Evolutionary conservation across 2,888 invertebrate species (phyloP), one percentile per base, ranked within the genome.

Genomic region (Corbicula japonica): DNA sequence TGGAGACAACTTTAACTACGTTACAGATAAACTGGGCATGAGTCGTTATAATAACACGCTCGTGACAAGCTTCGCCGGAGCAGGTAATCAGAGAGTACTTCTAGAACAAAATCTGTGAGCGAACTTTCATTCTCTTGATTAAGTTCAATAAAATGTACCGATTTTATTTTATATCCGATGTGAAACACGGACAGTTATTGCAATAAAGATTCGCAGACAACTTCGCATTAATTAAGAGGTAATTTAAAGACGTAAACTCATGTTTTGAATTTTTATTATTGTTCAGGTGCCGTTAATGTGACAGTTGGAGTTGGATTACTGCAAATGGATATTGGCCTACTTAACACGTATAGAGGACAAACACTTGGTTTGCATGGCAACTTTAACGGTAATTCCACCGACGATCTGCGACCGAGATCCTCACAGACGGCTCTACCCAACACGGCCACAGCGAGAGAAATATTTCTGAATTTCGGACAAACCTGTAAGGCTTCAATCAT

Each of bases 241-340:
- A n/a, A n/a, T n/a, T n/a, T n/a, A n/a, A n/a, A n/a, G n/a, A n/a
- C n/a, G n/a, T n/a, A n/a, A n/a, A n/a, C n/a, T n/a, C n/a, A n/a
- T n/a, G n/a, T n/a, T n/a, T n/a, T n/a, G n/a, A 10, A 38, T 38
- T 38, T 38, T 8, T 10, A 34, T 63, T 38, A 23, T 65, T 4
- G 60, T 70, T n/a, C 63, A 77, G 77, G 68, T 54, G 41, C 72
- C 0, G 68, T 77, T 32, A 73, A 72, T 62, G 72, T 77, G 10
- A 72, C 77, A 23, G 18, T 72, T 15, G 72, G 72, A 12, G 38
- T 30, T 4, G 65, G 71, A 1, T 54, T 77, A 18, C 46, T 77
- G n/a, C 52, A 62, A 26, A 60, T 77, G 54, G 52, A 46, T 10
- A 21, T 72, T 23, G 68, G 61, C 5, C 12, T 77, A 26, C 77